phyloP scores from a whole-genome alignment of 2,888 invertebrate genomes.

The Horisme vitalbata region DNA sequence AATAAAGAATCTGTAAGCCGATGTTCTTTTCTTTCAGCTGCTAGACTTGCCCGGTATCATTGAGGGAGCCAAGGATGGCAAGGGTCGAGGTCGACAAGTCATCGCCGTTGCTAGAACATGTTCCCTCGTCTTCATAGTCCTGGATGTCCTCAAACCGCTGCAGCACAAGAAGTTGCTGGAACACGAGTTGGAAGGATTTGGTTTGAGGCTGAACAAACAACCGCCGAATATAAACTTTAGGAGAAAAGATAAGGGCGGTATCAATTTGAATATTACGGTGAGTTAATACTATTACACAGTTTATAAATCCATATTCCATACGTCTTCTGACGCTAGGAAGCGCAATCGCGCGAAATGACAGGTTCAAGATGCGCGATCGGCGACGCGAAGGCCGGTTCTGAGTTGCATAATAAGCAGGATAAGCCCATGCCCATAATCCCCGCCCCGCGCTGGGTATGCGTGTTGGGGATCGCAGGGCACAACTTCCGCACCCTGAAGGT shows the following conservation, averaged over 20 bases:
- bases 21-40: constrained; percentile 81
- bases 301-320: too few relatives aligned
- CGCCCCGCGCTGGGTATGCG: too few relatives aligned
- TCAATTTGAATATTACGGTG: constrained; percentile 96
- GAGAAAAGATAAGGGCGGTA: constrained; percentile 99
- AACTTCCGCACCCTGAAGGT: too few relatives aligned
- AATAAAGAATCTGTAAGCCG: too few relatives aligned
- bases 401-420: too few relatives aligned
- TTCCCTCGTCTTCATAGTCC: constrained; percentile 97
- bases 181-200: constrained; percentile 99
- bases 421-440: too few relatives aligned
- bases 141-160: constrained; percentile 98
- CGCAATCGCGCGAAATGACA: too few relatives aligned
- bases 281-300: constrained; percentile 47
- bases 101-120: constrained; percentile 99
- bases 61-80: constrained; percentile 99
- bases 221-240: constrained; percentile 98
- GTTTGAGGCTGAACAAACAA: constrained; percentile 96
- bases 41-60: constrained; percentile 99
- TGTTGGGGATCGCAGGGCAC: too few relatives aligned
- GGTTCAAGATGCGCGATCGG: too few relatives aligned
- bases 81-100: constrained; percentile 98
- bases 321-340: too few relatives aligned
- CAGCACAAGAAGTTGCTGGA: constrained; percentile 98
- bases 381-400: too few relatives aligned